Percentiles rank a stretch among this genome's conserved stretches.
phyloP scores from a whole-genome alignment of 37 sponge, comb jelly and placozoan species.

The Halisarca cf. caerulea region DNA sequence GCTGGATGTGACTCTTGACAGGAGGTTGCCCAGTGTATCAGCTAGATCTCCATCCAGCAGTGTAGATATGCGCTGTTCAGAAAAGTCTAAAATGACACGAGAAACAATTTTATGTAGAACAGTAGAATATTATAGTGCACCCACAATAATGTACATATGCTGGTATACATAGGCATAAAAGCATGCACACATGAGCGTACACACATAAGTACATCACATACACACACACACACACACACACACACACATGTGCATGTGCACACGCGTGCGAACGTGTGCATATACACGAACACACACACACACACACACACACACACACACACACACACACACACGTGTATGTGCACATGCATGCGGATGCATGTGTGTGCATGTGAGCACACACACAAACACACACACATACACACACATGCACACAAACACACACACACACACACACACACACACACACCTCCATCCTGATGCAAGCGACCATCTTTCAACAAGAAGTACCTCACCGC shows the following conservation, averaged over 20 bases:
- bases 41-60: slow-evolving; percentile 65
- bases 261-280: too few relatives aligned
- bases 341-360: too few relatives aligned
- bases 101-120: too few relatives aligned
- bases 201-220: too few relatives aligned
- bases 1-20: slow-evolving; percentile 49
- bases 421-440: slow-evolving; percentile 16
- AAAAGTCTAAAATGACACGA: slow-evolving; percentile 62
- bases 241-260: too few relatives aligned
- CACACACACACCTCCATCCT: slow-evolving; percentile 64
- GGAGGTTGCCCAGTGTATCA: slow-evolving; percentile 77
- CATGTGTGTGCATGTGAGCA: too few relatives aligned
- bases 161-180: background rate
- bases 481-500: slow-evolving; percentile 73
- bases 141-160: background rate
- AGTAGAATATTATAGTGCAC: background rate
- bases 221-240: too few relatives aligned
- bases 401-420: slow-evolving; percentile 5
- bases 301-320: too few relatives aligned
- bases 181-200: background rate
- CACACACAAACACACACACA: background rate
- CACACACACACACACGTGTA: too few relatives aligned
- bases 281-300: too few relatives aligned
- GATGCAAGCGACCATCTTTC: slow-evolving; percentile 75
- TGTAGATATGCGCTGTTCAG: slow-evolving; percentile 44